Conservation (phyloP, 2,888 invertebrate species). For the Metellina segmentata region DNA sequence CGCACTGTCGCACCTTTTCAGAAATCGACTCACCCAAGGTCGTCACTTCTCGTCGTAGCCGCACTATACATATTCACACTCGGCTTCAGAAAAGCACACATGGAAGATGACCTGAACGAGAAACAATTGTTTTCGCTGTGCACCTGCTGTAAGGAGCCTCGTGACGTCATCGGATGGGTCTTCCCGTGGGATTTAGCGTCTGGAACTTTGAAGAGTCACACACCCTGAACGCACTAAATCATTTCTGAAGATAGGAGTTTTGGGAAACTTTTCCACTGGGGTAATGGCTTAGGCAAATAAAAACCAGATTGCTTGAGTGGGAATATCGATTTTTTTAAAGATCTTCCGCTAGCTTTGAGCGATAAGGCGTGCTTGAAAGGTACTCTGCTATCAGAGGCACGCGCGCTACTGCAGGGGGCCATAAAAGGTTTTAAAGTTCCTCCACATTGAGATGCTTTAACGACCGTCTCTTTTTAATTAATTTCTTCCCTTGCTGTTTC, state of each 20-base stretch:
- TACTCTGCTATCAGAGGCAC: constrained; percentile 8
- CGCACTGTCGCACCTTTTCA: too few relatives aligned
- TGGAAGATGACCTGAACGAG: too few relatives aligned
- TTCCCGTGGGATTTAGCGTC: too few relatives aligned
- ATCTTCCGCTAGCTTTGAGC: neutral
- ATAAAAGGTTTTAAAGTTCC: constrained; percentile 32
- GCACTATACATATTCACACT: too few relatives aligned
- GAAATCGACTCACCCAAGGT: too few relatives aligned
- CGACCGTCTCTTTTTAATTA: constrained; percentile 25
- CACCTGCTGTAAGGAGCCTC: too few relatives aligned
- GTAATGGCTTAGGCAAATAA: neutral
- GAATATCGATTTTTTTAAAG: neutral
- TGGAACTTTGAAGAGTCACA: too few relatives aligned
- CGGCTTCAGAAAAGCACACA: too few relatives aligned
- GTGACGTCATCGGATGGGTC: too few relatives aligned
- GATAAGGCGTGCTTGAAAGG: neutral
- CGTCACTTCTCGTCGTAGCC: too few relatives aligned
- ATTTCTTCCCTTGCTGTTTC: neutral
- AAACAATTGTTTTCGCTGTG: too few relatives aligned
- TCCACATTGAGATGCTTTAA: neutral
- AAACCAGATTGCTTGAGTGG: neutral
- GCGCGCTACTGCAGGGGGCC: neutral
- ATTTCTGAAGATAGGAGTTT: neutral
- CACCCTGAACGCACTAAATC: neutral
- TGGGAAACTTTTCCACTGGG: neutral